phyloP scores from a whole-genome alignment of 2,888 invertebrate genomes.

The Ormyrus pomaceus region DNA sequence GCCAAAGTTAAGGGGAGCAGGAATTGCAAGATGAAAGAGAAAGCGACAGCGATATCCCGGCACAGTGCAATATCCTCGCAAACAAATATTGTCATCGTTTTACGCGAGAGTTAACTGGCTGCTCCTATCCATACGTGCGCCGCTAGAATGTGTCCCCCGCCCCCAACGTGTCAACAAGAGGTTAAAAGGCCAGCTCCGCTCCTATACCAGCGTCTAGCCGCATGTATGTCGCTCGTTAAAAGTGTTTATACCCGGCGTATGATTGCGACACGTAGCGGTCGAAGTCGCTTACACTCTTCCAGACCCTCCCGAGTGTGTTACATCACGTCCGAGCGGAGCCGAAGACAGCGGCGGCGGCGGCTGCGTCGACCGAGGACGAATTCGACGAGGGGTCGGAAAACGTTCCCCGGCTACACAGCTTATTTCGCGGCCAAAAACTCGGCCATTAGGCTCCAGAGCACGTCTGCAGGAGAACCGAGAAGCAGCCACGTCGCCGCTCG shows the following conservation, averaged over 20 bases:
- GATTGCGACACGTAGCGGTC: conserved; percentile 25
- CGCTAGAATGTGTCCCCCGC: not conserved
- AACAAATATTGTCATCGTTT: conserved; percentile 45
- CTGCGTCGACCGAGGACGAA: not conserved
- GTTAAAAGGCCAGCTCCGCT: conserved; percentile 13
- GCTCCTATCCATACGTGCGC: not conserved
- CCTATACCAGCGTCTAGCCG: not conserved
- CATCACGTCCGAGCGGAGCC: conserved; percentile 1
- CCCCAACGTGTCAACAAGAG: conserved; percentile 23
- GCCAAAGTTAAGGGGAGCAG: not conserved
- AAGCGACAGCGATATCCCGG: not conserved
- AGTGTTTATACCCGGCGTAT: conserved; percentile 33
- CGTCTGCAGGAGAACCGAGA: conserved; percentile 21
- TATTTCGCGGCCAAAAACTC: conserved; percentile 50
- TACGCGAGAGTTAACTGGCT: conserved; percentile 34
- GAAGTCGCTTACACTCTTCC: conserved; percentile 18
- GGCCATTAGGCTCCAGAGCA: conserved; percentile 45
- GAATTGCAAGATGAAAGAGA: conserved; percentile 2
- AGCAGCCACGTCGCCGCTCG: conserved; percentile 40
- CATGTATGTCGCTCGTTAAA: conserved; percentile 32
- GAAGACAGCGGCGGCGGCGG: not conserved
- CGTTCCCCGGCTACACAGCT: conserved; percentile 13
- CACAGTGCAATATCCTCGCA: conserved; percentile 31
- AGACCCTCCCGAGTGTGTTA: not conserved
- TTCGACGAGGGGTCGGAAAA: conserved; percentile 18